These are phyloP conservation scores for Catharus ustulatus DNA, from an alignment of 2,797 vertebrate species.

Conservation along the genomic window DNA sequence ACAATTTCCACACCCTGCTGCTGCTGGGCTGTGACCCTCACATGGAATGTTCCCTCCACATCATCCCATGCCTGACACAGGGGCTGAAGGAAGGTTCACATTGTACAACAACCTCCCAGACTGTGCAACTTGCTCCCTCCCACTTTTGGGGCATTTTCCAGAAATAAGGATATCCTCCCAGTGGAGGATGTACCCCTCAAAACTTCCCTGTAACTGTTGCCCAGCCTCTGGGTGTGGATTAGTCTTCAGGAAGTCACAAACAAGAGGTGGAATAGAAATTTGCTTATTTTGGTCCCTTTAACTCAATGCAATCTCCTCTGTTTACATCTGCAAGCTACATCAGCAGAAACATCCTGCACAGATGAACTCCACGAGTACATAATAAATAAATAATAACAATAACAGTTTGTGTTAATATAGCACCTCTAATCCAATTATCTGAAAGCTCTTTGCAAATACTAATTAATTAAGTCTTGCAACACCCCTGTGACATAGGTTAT, in stretches of 20 bases:
- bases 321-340: slow-evolving; percentile 17
- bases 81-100: not conserved
- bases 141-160: not conserved
- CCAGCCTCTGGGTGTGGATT: not conserved
- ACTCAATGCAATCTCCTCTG: not conserved
- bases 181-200: not conserved
- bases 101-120: not conserved
- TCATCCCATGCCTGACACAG: not conserved
- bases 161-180: rapidly evolving
- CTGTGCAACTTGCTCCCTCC: not conserved
- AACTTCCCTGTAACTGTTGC: not conserved
- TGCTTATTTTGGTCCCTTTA: not conserved
- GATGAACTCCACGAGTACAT: slow-evolving; percentile 24
- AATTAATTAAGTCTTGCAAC: slow-evolving; percentile 67
- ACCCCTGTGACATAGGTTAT: slow-evolving; percentile 65
- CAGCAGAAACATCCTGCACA: slow-evolving; percentile 36
- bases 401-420: slow-evolving; percentile 63
- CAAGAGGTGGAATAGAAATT: not conserved
- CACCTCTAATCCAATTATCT: slow-evolving; percentile 71
- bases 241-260: not conserved
- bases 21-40: not conserved
- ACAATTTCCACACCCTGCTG: rapidly evolving
- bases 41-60: not conserved
- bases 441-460: slow-evolving; percentile 67
- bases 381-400: slow-evolving; percentile 73